Evolutionary conservation across 2,888 invertebrate species (phyloP), one percentile per base, ranked within the genome.

Genomic region (Oscheius sp.): DNA sequence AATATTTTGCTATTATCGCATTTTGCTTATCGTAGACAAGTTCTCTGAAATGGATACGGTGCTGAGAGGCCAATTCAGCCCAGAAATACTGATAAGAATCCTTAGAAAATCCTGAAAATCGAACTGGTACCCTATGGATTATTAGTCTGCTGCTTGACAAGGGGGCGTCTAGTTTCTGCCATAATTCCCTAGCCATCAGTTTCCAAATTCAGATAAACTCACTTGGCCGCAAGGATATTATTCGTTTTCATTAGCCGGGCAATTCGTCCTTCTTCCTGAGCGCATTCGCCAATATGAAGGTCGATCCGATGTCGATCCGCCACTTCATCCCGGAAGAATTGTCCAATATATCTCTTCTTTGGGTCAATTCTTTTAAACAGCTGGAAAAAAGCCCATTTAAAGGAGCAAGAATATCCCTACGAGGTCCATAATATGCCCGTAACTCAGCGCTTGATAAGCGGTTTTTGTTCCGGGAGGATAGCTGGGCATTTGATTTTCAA

Each of bases 401-500:
- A n/a, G 21, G 49, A 52, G 5, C 1, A 66, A 49, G n/a, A 13
- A 9, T 35, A 9, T 35, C 5, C 35, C 77, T 46, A 89, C 75
- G 52, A 85, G 86, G 74, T 89, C 89, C 12, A 87, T 82, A 63
- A 88, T 87, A 75, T 88, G 81, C 9, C 89, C 89, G 71, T 85
- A 85, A n/a, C 89, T 89, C 3, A 89, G 73, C 1, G 83, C 87
- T 76, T 89, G 89, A 79, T 89, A 89, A 3, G 89, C 89, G 49
- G 84, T 82, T n/a, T 82, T 76, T 1, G 86, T 82, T 83, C 89
- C 89, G 0, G 83, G 80, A 7, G 75, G 63, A 86, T 88, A 89
- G 29, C 80, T 78, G 2, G 89, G 88, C 41, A 75, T 77, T 49
- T 88, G 85, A 3, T 77, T 74, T 23, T 88, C 89, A 16, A 88